These are phyloP conservation scores for Drosophila navojoa DNA, from an alignment of 1,140 invertebrate species.

Conservation along the genomic window DNA sequence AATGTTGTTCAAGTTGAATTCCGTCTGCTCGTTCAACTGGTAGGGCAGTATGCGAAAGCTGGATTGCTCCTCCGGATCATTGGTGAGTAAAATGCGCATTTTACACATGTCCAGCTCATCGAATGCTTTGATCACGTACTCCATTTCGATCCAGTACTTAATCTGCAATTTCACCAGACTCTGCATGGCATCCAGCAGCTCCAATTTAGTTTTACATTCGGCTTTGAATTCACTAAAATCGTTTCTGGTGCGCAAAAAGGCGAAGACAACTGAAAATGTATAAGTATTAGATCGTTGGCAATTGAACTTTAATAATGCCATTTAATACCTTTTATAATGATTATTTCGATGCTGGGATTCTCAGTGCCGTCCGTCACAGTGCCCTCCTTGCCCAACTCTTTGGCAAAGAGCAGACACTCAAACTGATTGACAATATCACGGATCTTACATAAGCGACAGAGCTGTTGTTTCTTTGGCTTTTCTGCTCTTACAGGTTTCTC, in stretches of 20 bases:
- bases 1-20: conserved; percentile 57
- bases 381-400: conserved; percentile 78
- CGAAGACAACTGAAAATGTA: conserved; percentile 52
- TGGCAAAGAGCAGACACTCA: conserved; percentile 85
- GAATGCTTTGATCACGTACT: conserved; percentile 84
- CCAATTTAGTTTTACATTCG: conserved; percentile 84
- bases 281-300: neutral
- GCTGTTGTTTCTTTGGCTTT: conserved; percentile 29
- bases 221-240: conserved; percentile 26
- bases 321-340: conserved; percentile 55
- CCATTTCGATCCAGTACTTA: conserved; percentile 81
- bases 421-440: conserved; percentile 85
- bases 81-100: conserved; percentile 85
- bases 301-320: neutral
- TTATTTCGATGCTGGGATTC: conserved; percentile 82
- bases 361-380: conserved; percentile 83
- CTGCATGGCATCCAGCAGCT: conserved; percentile 86
- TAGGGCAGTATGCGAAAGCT: conserved; percentile 63
- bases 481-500: conserved; percentile 6
- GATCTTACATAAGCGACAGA: conserved; percentile 84
- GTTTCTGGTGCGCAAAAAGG: conserved; percentile 44
- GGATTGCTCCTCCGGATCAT: conserved; percentile 68
- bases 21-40: conserved; percentile 55
- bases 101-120: conserved; percentile 92
- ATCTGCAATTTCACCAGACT: conserved; percentile 87